These are phyloP conservation scores for Hozukius guyotensis DNA, from an alignment of 2,797 vertebrate species.

Conservation along the genomic window DNA sequence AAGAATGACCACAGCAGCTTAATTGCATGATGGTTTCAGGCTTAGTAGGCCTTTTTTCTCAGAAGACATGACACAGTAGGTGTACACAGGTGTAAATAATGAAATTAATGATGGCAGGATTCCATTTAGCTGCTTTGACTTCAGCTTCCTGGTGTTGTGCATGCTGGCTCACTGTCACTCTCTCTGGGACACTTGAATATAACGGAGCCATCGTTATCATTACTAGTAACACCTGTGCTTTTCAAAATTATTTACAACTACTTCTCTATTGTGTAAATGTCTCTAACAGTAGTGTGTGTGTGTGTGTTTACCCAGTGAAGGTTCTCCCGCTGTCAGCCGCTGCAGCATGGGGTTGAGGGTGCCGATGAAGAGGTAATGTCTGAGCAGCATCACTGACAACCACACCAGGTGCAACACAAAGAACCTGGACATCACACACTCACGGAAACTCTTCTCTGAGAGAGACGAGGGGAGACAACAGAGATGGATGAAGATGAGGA, in stretches of 20 bases:
- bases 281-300: not conserved
- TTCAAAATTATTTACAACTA: not conserved
- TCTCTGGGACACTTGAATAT: no score
- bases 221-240: no score
- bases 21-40: no score
- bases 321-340: constrained; percentile 75
- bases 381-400: constrained; percentile 92
- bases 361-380: constrained; percentile 93
- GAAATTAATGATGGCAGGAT: no score
- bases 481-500: not conserved
- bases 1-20: not conserved
- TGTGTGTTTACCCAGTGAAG: constrained; percentile 65
- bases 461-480: not conserved
- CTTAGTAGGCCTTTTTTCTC: no score
- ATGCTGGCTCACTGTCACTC: no score
- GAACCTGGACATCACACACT: constrained; percentile 83
- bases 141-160: no score
- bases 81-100: no score
- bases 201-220: no score
- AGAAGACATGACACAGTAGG: no score
- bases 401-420: constrained; percentile 88
- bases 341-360: constrained; percentile 90
- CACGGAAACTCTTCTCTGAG: constrained; percentile 75
- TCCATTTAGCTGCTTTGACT: no score
- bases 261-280: not conserved